Conservation (phyloP, 2,113 vertebrate species). For the Alaudala cheleensis region DNA sequence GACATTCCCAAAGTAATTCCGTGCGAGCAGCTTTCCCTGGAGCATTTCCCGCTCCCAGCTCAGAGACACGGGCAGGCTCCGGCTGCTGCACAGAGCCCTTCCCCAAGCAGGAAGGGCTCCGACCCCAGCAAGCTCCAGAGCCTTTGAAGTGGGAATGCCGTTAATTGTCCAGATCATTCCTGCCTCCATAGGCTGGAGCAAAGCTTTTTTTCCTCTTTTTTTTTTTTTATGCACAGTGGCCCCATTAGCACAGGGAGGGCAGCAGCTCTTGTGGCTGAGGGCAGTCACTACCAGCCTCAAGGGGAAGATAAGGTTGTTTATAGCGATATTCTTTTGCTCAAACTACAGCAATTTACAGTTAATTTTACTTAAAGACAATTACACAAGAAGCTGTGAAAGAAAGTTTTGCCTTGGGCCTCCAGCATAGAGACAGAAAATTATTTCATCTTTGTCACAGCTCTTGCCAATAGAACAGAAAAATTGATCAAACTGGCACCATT, state of each 20-base stretch:
- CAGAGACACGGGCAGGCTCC: not conserved
- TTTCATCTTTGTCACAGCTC: conserved; percentile 6
- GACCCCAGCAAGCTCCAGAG: not conserved
- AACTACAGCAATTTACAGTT: not conserved
- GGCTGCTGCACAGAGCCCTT: not conserved
- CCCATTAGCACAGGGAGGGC: not conserved
- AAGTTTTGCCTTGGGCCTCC: not conserved
- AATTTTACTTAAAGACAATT: not conserved
- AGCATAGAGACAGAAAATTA: not conserved
- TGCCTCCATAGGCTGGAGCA: not conserved
- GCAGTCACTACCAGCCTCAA: not conserved
- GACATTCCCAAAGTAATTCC: not conserved
- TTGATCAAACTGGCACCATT: not conserved
- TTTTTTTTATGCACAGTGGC: not conserved
- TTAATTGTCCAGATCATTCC: not conserved
- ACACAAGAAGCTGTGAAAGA: not conserved
- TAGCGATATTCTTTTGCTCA: not conserved
- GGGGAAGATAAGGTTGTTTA: not conserved
- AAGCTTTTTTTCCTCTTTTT: not conserved
- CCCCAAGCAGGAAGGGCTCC: not conserved
- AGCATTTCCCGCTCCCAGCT: not conserved
- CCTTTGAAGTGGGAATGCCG: not conserved
- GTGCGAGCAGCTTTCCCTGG: not conserved
- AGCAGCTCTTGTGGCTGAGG: not conserved
- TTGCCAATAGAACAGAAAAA: conserved; percentile 22